phyloP scores from a whole-genome alignment of 2,113 vertebrate species.

The Rhagologus leucostigma region DNA sequence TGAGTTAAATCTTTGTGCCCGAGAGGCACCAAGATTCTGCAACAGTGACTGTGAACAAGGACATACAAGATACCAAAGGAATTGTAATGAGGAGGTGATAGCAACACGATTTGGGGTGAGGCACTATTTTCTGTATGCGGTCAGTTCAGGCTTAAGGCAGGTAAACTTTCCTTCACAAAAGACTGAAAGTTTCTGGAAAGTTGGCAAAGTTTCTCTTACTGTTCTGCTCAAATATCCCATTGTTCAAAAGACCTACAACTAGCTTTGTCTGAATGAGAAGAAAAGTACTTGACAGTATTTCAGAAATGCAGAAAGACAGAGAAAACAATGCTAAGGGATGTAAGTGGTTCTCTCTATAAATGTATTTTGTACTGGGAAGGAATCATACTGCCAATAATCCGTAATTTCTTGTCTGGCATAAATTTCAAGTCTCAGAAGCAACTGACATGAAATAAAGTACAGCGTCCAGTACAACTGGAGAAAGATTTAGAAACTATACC shows the following conservation, averaged over 20 bases:
- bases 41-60: neutral
- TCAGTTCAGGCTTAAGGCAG: neutral
- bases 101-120: rapidly evolving
- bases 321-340: neutral
- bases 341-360: neutral
- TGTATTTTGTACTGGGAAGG: neutral
- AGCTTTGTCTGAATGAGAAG: neutral
- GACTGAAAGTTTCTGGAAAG: neutral
- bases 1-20: neutral
- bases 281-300: neutral
- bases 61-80: neutral
- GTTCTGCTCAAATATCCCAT: neutral
- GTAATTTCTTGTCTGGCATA: neutral
- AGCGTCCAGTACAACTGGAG: neutral
- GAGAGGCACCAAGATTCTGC: neutral
- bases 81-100: neutral
- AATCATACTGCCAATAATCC: neutral
- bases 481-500: neutral
- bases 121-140: neutral
- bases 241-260: neutral
- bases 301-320: neutral
- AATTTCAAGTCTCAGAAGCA: neutral
- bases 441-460: neutral
- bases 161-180: neutral
- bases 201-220: neutral